Conservation (phyloP, 2,797 vertebrate genomes). For the Anas bernieri region DNA sequence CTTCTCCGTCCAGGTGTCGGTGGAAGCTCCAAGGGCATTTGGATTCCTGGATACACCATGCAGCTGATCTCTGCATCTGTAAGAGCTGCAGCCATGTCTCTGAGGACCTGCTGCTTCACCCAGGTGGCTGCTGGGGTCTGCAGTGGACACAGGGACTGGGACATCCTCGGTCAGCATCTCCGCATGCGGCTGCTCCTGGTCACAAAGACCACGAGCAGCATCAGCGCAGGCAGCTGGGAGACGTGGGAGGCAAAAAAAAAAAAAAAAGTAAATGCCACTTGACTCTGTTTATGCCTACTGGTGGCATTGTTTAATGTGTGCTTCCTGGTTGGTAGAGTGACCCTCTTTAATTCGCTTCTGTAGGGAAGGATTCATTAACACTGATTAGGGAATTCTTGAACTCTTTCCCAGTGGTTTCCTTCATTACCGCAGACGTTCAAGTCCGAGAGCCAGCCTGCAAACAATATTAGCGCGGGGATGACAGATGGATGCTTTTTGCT, state of each 20-base stretch:
- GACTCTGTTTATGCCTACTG: neutral
- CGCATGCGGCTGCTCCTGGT: neutral
- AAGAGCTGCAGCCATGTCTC: neutral
- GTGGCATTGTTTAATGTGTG: neutral
- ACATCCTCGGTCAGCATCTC: fast-evolving
- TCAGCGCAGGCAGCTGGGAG: neutral
- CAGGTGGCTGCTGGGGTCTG: fast-evolving
- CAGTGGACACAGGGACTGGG: too few species aligned
- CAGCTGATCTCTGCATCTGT: too few species aligned
- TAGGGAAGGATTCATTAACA: neutral
- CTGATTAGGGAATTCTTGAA: slow-evolving; percentile 24
- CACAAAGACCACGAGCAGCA: neutral
- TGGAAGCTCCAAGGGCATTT: neutral
- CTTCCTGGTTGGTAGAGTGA: neutral
- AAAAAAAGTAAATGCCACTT: neutral
- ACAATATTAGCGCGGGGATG: neutral
- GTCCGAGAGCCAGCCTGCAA: neutral
- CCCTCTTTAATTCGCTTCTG: neutral
- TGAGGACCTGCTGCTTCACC: neutral
- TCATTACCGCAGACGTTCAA: neutral
- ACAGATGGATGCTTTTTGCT: neutral
- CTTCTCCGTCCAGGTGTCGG: too few species aligned
- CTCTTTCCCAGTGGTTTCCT: neutral
- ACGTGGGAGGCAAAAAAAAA: neutral
- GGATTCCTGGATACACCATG: neutral